These are phyloP conservation scores for Xiphophorus birchmanni DNA, from an alignment of 2,797 vertebrate genomes.

Conservation along the genomic window DNA sequence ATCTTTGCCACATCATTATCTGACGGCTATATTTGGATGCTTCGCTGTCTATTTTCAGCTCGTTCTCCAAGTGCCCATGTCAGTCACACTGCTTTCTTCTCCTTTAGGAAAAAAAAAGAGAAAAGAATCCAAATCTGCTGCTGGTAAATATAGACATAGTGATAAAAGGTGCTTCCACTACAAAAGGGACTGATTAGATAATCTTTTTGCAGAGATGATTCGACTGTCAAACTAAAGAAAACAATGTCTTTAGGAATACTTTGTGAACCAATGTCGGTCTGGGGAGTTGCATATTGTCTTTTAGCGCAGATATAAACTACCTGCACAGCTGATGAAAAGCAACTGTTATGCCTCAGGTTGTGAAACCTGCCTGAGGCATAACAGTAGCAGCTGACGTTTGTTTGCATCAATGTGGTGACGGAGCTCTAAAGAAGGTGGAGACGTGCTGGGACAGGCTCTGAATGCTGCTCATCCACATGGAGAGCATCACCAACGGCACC, in stretches of 20 bases:
- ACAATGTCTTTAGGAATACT: neutral
- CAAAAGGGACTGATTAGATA: constrained; percentile 41
- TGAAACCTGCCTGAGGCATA: constrained; percentile 36
- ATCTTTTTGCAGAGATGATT: constrained; percentile 1
- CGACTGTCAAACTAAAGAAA: neutral
- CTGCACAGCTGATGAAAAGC: constrained; percentile 6
- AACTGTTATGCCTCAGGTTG: constrained; percentile 1
- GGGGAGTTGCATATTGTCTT: neutral
- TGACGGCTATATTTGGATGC: constrained; percentile 34
- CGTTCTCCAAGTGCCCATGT: constrained; percentile 37
- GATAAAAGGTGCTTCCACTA: constrained; percentile 35
- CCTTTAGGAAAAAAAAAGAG: neutral
- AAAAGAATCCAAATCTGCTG: constrained; percentile 30
- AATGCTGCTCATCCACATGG: constrained; percentile 56
- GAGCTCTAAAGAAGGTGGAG: constrained; percentile 15
- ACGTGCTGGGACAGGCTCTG: constrained; percentile 60
- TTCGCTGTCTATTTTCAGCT: constrained; percentile 64
- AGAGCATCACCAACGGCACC: constrained; percentile 26
- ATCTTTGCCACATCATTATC: constrained; percentile 55
- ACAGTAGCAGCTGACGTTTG: constrained; percentile 31
- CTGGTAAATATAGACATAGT: constrained; percentile 50
- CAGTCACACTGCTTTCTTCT: constrained; percentile 47
- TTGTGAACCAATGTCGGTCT: constrained; percentile 16
- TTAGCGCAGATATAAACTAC: constrained; percentile 20
- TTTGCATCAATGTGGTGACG: constrained; percentile 35